Base-by-base conservation (phyloP, 2,113 vertebrate genomes). In the Pseudorhombus dupliciocellatus region DNA sequence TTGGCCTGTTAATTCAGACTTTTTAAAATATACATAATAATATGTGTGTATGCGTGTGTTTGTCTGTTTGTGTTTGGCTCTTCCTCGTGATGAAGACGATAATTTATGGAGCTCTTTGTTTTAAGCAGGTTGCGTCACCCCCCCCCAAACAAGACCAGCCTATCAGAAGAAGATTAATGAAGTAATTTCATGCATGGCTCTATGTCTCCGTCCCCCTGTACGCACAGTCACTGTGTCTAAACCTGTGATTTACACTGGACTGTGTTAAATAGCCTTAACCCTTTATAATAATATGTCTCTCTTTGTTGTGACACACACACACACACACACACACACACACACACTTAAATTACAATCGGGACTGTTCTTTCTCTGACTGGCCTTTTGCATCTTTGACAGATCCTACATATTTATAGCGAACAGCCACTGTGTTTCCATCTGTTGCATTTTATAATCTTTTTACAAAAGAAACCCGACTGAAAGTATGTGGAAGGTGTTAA, bases 121-220 rank as follows among this genome's bases (percentile, higher is more conserved):
- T 92, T 87, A 84, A 79, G 86, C 89, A 94, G 90, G 92, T 91
- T 92, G 89, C 88, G 84, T 18, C 42, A 2, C 2, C 34, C 73
- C 86, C 88, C 78, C 88, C 89, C 72, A 92, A 93, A 93, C 91
- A 92, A 92, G 89, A 87, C 84, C 84, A 62, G 86, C 84, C 89
- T 90, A 92, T 91, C 87, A 92, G 91, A 91, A 73, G 89, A 92
- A 93, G 93, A 94, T 93, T 94, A 94, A 94, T 94, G 93, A 93
- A 94, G 91, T 93, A 90, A 94, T 94, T 94, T 94, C 93, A 94
- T 94, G 93, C 93, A 93, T 93, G 93, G 89, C 84, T 92, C 87
- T 88, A 83, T 90, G 90, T 86, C 88, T 91, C 88, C 60, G 83
- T 87, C 87, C 85, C 73, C 59, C 79, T 79, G 76, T 81, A 88